phyloP scores from a whole-genome alignment of 64 coral and sea anemone genomes.

The Stylophora pistillata region DNA sequence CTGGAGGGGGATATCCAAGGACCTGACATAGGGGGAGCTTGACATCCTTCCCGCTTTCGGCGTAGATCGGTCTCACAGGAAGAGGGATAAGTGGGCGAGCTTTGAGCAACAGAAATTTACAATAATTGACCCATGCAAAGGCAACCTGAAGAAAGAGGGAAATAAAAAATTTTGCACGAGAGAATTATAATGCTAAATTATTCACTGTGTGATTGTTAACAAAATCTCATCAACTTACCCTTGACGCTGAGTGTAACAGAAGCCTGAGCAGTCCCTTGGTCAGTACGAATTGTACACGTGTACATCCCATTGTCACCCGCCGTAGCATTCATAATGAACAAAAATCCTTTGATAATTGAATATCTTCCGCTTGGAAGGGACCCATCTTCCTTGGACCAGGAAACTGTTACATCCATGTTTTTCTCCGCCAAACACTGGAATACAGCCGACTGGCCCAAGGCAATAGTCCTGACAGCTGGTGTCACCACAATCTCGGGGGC shows the following conservation, averaged over 20 bases:
- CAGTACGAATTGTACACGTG: conserved; percentile 15
- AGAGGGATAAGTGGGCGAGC: conserved; percentile 12
- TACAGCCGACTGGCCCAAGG: not conserved
- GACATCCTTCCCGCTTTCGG: not conserved
- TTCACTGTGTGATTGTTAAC: no score
- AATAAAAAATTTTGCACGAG: no score
- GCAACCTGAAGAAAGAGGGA: no score
- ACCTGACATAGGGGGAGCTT: conserved; percentile 27
- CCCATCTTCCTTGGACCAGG: conserved; percentile 21
- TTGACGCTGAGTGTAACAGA: not conserved
- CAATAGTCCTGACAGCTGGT: conserved; percentile 8
- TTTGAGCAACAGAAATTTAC: not conserved
- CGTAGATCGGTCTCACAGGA: not conserved
- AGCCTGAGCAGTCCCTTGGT: conserved; percentile 11
- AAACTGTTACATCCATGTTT: not conserved
- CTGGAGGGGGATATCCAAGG: conserved; percentile 37
- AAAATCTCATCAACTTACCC: no score
- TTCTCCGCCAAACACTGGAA: conserved; percentile 40
- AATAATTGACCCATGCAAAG: not conserved
- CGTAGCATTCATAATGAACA: conserved; percentile 20
- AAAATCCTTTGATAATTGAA: not conserved
- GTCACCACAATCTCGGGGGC: conserved; percentile 23
- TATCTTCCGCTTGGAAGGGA: not conserved
- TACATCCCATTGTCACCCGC: conserved; percentile 36
- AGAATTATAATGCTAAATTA: no score